Base-by-base conservation (phyloP, 2,113 vertebrate genomes). In the Chitala chitala region DNA sequence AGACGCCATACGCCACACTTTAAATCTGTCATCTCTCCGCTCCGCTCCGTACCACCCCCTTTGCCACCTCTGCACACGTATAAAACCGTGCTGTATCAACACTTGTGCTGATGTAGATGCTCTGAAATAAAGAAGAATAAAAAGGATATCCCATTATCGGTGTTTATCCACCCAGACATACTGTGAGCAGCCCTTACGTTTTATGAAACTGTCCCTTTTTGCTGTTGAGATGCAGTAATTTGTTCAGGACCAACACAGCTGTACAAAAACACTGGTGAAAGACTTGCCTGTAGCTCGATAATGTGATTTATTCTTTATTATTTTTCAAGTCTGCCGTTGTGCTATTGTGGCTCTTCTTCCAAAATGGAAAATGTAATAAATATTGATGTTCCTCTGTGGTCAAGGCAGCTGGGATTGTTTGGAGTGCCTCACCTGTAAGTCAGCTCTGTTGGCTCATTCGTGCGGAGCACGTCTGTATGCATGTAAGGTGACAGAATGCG, bases 341-440 rank as follows among this genome's bases (percentile, higher is more conserved):
- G 72, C 86, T 85, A 85, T 86, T 79, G 53, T 56, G 61, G 79
- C 78, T 89, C 84, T 80, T 83, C 33, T 76, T 79, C 70, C 80
- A 78, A 82, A 88, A 87, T 78, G 73, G 81, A 78, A 84, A 89
- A 92, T 84, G 84, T 81, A 85, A 91, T 91, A 88, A 90, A 89
- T 90, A 90, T 90, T 88, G 89, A 92, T 87, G 85, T 83, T 80
- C 76, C 71, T 73, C 81, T 80, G 78, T 84, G 82, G 83, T 83
- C 3, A 88, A 83, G 66, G 78, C 79, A 79, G 74, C 66, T 76
- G 75, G 72, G 71, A 78, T 65, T 80, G 75, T 73, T 71, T 75
- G 70, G 63, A 78, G 72, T 70, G 55, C 59, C 71, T 53, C 51
- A 22, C 40, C 73, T 48, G 70, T 81, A 65, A 76, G 79, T 85